These are phyloP conservation scores for Sicus ferrugineus DNA, from an alignment of 2,888 invertebrate species.

Conservation along the genomic window DNA sequence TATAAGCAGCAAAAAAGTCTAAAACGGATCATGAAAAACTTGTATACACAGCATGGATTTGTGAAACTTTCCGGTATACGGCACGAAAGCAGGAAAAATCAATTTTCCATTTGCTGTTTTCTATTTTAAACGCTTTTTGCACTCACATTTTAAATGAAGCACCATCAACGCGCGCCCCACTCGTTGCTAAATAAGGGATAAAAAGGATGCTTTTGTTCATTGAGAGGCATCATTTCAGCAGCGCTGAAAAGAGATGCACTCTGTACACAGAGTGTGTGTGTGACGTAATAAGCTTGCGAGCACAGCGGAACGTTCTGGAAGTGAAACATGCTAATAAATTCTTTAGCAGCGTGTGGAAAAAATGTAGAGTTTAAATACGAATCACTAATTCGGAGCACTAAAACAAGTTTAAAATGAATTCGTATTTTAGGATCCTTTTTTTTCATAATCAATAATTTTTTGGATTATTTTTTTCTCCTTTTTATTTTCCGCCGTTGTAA, in stretches of 20 bases:
- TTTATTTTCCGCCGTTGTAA: too few species aligned
- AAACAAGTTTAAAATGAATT: too few species aligned
- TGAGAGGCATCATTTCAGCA: constrained; percentile 14
- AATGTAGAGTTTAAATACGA: too few species aligned
- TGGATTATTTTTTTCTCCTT: too few species aligned
- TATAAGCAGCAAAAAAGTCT: too few species aligned
- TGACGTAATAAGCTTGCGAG: not conserved
- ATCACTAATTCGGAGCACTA: too few species aligned
- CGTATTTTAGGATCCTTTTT: too few species aligned
- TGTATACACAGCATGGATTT: too few species aligned
- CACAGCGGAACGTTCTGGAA: constrained; percentile 30
- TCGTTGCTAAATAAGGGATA: constrained; percentile 34
- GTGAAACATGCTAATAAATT: constrained; percentile 41
- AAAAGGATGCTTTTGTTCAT: constrained; percentile 41
- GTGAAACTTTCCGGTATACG: constrained; percentile 49
- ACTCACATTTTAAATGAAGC: constrained; percentile 53
- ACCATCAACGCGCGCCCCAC: constrained; percentile 18
- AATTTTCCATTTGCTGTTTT: too few species aligned
- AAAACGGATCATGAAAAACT: too few species aligned
- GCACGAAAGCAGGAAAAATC: constrained; percentile 59
- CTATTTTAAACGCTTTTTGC: too few species aligned
- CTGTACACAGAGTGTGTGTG: constrained; percentile 3
- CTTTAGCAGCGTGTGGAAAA: constrained; percentile 34
- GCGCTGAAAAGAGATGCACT: constrained; percentile 42
- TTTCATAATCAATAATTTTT: too few species aligned